phyloP scores from a whole-genome alignment of 2,888 invertebrate genomes.

The Dysmachus trigonus region DNA sequence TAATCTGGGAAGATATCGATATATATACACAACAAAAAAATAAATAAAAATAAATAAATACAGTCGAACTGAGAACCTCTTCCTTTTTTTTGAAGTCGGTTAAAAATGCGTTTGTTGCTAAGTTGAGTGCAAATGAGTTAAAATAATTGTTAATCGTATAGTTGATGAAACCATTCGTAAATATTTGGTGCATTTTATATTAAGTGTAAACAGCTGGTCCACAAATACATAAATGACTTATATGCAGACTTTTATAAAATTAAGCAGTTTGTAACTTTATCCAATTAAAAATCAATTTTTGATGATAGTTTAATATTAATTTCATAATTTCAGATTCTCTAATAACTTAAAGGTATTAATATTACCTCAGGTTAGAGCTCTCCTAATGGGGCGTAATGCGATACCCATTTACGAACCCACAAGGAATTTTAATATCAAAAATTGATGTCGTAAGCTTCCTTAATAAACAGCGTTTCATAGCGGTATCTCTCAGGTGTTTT shows the following conservation, averaged over 20 bases:
- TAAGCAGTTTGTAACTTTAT: background rate
- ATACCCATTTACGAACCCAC: background rate
- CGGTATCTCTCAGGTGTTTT: background rate
- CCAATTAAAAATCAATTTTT: slow-evolving; percentile 16
- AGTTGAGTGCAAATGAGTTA: background rate
- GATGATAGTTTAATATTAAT: background rate
- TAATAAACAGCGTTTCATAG: background rate
- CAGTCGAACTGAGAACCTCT: too few species aligned
- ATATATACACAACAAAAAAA: too few species aligned
- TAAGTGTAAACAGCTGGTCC: background rate
- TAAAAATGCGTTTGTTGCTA: background rate
- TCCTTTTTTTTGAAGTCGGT: too few species aligned
- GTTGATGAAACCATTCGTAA: background rate
- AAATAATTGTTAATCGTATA: too few species aligned
- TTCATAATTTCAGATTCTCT: background rate
- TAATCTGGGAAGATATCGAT: too few species aligned
- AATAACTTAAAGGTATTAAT: background rate
- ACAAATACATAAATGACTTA: background rate
- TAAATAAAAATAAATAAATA: too few species aligned
- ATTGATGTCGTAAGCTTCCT: background rate
- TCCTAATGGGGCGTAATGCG: background rate
- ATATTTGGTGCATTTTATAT: background rate
- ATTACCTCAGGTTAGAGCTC: background rate
- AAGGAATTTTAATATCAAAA: background rate
- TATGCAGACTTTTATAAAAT: background rate